These are phyloP conservation scores for Folsomia candida DNA, from an alignment of 2,888 invertebrate genomes.

Conservation along the genomic window DNA sequence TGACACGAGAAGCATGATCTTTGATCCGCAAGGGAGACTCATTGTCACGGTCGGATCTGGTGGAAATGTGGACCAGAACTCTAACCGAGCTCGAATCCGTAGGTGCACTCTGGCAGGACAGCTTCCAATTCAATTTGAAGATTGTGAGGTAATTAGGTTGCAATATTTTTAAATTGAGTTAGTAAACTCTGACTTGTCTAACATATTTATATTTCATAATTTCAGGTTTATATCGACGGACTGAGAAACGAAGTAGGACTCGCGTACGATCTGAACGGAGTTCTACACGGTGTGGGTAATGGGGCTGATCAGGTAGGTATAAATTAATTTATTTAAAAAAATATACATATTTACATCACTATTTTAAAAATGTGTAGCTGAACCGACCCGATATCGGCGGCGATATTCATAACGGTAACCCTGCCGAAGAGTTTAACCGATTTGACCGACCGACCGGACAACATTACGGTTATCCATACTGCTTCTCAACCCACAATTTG, in stretches of 20 bases:
- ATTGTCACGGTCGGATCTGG: slow-evolving; percentile 36
- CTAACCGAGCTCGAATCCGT: slow-evolving; percentile 32
- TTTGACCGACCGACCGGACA: slow-evolving; percentile 34
- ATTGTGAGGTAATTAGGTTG: slow-evolving; percentile 22
- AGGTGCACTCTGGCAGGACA: slow-evolving; percentile 21
- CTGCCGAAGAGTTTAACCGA: slow-evolving; percentile 43
- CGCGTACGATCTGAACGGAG: slow-evolving; percentile 25
- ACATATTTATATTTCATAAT: no score
- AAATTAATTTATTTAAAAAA: no score
- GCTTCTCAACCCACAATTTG: slow-evolving; percentile 36
- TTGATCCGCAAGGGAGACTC: slow-evolving; percentile 18
- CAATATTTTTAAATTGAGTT: background rate
- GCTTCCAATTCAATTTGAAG: slow-evolving; percentile 22
- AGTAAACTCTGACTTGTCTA: background rate
- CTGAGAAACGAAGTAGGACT: slow-evolving; percentile 39
- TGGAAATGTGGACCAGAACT: slow-evolving; percentile 28
- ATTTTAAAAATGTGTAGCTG: slow-evolving; percentile 41
- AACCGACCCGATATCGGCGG: slow-evolving; percentile 41
- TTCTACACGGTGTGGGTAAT: slow-evolving; percentile 38
- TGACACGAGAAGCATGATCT: slow-evolving; percentile 34
- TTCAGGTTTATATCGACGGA: slow-evolving; percentile 35
- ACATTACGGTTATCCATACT: slow-evolving; percentile 46
- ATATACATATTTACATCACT: slow-evolving; percentile 33
- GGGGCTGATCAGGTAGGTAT: slow-evolving; percentile 35
- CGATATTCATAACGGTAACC: slow-evolving; percentile 44